phyloP scores from a whole-genome alignment of 1,140 invertebrate species.

The Odontomachus brunneus region DNA sequence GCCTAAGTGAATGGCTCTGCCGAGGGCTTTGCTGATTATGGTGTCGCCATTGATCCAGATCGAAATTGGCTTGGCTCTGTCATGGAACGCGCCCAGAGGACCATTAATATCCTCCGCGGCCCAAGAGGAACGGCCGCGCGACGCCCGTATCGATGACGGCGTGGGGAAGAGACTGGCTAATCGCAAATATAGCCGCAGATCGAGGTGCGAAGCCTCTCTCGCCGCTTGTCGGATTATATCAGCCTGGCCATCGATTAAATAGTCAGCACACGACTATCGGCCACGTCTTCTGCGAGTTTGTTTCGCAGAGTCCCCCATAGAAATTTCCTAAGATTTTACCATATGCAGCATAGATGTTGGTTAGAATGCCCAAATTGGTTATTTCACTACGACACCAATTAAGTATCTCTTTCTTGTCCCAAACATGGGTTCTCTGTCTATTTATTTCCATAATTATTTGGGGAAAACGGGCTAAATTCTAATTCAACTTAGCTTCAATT shows the following conservation, averaged over 20 bases:
- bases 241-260: constrained; percentile 13
- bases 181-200: constrained; percentile 44
- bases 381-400: too few relatives aligned
- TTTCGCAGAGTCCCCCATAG: too few relatives aligned
- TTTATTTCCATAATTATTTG: too few relatives aligned
- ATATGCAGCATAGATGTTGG: too few relatives aligned
- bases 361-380: too few relatives aligned
- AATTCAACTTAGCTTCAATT: too few relatives aligned
- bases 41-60: constrained; percentile 73
- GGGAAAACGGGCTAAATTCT: too few relatives aligned
- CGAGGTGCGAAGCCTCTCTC: constrained; percentile 42
- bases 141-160: constrained; percentile 33
- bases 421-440: too few relatives aligned
- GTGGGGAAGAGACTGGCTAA: constrained; percentile 34
- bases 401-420: too few relatives aligned
- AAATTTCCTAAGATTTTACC: too few relatives aligned
- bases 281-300: neutral
- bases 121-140: constrained; percentile 33
- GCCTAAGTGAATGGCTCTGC: constrained; percentile 72
- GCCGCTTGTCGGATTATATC: constrained; percentile 14
- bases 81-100: constrained; percentile 69
- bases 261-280: neutral
- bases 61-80: constrained; percentile 72
- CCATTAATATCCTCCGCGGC: constrained; percentile 69
- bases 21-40: constrained; percentile 74